phyloP scores from a whole-genome alignment of 2,888 invertebrate species.

The Drosophila demipolita region DNA sequence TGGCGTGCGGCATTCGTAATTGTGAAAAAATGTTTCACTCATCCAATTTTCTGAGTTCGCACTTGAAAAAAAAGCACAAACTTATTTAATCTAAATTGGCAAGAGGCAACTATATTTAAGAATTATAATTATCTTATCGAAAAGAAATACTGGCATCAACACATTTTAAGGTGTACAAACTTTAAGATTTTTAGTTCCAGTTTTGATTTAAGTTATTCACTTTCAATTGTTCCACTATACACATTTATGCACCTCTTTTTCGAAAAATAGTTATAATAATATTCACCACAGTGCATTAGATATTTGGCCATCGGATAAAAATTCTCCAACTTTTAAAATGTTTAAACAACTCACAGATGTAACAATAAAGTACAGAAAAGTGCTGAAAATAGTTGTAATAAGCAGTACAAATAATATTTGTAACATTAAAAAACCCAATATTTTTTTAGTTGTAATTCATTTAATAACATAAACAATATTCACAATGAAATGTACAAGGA shows the following conservation, averaged over 20 bases:
- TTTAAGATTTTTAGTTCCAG: neutral
- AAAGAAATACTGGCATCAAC: neutral
- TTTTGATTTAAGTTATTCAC: neutral
- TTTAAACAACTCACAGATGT: neutral
- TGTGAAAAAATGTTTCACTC: conserved; percentile 46
- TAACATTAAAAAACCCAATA: neutral
- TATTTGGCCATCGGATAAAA: neutral
- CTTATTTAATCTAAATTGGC: neutral
- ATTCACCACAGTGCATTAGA: neutral
- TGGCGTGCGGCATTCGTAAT: conserved; percentile 46
- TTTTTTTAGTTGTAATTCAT: conserved; percentile 3
- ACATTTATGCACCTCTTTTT: neutral
- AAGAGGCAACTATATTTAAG: neutral
- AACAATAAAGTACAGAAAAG: neutral
- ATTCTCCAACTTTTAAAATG: neutral
- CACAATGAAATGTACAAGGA: conserved; percentile 13
- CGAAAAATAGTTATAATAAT: neutral
- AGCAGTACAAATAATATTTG: neutral
- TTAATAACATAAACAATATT: conserved; percentile 35
- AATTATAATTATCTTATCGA: neutral
- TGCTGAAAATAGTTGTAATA: neutral
- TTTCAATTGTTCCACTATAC: neutral
- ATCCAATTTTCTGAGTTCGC: conserved; percentile 33
- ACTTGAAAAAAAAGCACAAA: conserved; percentile 56
- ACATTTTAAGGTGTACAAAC: neutral